Evolutionary conservation across 2,797 vertebrate genomes (phyloP).

Genomic region (Manis pentadactyla): DNA sequence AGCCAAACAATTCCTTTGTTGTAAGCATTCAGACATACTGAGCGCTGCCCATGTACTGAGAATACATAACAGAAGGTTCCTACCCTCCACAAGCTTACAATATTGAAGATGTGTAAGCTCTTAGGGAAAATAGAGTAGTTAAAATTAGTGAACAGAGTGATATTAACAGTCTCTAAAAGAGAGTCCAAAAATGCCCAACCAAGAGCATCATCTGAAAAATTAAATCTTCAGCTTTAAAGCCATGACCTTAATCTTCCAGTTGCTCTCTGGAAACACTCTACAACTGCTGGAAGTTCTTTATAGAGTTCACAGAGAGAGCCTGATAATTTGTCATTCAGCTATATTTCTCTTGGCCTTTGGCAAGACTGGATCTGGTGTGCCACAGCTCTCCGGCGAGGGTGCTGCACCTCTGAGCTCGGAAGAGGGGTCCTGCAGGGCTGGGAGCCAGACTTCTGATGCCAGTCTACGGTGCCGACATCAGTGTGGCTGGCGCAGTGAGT

Average conservation of each 20-base stretch:
- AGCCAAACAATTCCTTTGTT: neutral
- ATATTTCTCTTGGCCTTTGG: neutral
- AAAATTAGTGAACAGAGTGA: neutral
- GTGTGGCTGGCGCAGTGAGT: neutral
- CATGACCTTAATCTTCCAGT: neutral
- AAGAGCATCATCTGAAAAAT: neutral
- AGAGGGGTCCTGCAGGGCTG: neutral
- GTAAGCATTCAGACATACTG: conserved; percentile 32
- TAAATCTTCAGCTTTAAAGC: neutral
- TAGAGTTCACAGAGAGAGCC: neutral
- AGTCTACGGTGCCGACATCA: neutral
- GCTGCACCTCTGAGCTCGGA: neutral
- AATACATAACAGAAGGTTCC: conserved; percentile 3
- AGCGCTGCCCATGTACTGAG: neutral
- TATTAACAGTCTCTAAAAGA: neutral
- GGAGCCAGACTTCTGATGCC: neutral
- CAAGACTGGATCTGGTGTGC: neutral
- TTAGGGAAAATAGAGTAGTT: neutral
- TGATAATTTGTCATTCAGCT: neutral
- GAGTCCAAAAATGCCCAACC: neutral
- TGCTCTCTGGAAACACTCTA: neutral
- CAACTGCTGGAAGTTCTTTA: neutral
- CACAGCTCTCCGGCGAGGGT: neutral
- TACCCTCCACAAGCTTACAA: neutral
- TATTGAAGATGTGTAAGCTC: neutral